Base-by-base conservation (phyloP, 2,888 invertebrate genomes). In the Julus scandinavius region DNA sequence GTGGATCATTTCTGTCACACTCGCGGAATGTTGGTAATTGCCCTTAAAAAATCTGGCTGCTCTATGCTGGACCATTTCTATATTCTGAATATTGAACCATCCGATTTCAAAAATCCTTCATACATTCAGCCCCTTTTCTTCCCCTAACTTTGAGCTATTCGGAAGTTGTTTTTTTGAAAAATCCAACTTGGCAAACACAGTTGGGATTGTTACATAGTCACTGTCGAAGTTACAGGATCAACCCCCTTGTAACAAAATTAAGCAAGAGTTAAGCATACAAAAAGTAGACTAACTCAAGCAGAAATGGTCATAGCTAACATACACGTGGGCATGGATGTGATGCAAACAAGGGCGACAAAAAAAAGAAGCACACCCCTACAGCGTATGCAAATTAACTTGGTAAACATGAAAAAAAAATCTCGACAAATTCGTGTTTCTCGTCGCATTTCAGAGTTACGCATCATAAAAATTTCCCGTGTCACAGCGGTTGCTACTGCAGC, bases 381-480 rank as follows among this genome's bases (percentile, higher is more conserved):
- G 80, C 80, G 80, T 80, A 80, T 80, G 80, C 80, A 80, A 80
- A 80, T 80, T 80, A 13, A 38, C 80, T 80, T 38, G 29, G 80
- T 80, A 80, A 80, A 80, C 38, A 72, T n/a, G 72, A 3, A 13
- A 29, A 38, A 80, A 80, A 80, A 80, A 38, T 54, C 29, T 80
- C 80, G 80, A 13, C 80, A 38, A 80, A 80, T 20, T 38, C 80
- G 80, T 38, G 80, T 38, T 80, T 80, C 80, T 38, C 38, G 38
- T 80, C 38, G 38, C 80, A 80, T 80, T 80, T 80, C 80, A 29
- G 80, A 80, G 80, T 80, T 80, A 80, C 20, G 80, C 80, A 80
- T 38, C 80, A 80, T 80, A 80, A 80, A 80, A 80, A 72, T 72
- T 80, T 80, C 80, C 38, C 9, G 80, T 20, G 38, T 38, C 80